Percentiles rank a stretch among this genome's conserved stretches.
phyloP scores from a whole-genome alignment of 2,113 vertebrate species.

The Dipodomys spectabilis region DNA sequence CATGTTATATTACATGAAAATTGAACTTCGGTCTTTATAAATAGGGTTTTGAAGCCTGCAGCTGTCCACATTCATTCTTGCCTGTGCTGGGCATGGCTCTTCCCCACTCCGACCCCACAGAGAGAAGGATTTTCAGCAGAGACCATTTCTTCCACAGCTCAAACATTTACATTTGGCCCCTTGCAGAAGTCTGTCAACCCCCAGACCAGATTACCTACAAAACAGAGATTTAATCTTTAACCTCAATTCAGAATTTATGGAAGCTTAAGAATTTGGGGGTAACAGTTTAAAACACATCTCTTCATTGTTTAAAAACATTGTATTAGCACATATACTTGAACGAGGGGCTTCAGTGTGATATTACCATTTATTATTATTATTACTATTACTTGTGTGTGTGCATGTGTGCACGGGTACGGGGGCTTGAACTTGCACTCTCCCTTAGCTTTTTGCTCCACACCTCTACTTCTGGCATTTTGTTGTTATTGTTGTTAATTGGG shows the following conservation, averaged over 20 bases:
- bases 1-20: not conserved
- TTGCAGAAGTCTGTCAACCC: not conserved
- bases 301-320: not conserved
- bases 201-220: not conserved
- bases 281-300: not conserved
- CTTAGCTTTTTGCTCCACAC: too few species aligned
- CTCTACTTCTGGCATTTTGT: too few species aligned
- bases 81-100: rapidly evolving
- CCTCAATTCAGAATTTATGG: not conserved
- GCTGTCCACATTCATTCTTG: not conserved
- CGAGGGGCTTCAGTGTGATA: too few species aligned
- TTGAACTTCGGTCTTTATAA: not conserved
- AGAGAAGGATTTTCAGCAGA: not conserved
- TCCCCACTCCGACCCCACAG: rapidly evolving
- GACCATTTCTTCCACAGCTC: not conserved
- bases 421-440: too few species aligned
- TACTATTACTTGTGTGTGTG: too few species aligned
- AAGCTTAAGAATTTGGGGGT: not conserved
- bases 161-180: not conserved
- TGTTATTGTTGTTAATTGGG: too few species aligned
- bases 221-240: not conserved
- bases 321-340: too few species aligned
- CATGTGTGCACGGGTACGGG: too few species aligned
- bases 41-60: not conserved
- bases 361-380: too few species aligned